Evolutionary conservation across 2,888 invertebrate species (phyloP).

Genomic region (Argynnis bischoffii): DNA sequence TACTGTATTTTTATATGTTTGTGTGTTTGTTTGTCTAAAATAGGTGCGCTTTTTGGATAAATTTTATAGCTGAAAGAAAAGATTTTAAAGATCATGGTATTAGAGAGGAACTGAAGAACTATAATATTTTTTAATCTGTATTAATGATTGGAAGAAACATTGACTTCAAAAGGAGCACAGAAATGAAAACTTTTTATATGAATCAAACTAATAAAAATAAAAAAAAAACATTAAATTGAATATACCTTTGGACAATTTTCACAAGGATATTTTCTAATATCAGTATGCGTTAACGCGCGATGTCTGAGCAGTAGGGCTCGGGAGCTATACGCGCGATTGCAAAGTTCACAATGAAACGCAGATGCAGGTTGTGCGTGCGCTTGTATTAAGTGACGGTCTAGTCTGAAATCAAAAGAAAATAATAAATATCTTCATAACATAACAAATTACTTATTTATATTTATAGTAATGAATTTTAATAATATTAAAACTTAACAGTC

Average conservation of each 20-base stretch:
- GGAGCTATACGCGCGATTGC: constrained; percentile 91
- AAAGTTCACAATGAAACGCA: constrained; percentile 92
- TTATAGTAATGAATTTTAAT: not conserved
- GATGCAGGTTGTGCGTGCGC: constrained; percentile 90
- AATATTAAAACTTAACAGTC: too few species aligned
- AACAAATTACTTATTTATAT: not conserved
- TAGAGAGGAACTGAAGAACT: too few species aligned
- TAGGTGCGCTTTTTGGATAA: too few species aligned
- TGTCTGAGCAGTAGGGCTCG: constrained; percentile 91
- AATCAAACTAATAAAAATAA: not conserved
- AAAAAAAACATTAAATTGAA: constrained; percentile 5
- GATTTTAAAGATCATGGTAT: too few species aligned
- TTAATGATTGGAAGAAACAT: too few species aligned
- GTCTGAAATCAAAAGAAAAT: constrained; percentile 80
- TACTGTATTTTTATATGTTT: too few species aligned
- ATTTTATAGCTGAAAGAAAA: too few species aligned
- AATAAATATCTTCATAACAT: not conserved
- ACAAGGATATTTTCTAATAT: constrained; percentile 93
- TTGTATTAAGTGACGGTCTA: constrained; percentile 91
- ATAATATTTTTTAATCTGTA: too few species aligned
- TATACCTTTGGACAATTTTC: constrained; percentile 93
- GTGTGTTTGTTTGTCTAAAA: too few species aligned
- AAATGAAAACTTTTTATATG: not conserved
- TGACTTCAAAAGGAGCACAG: too few species aligned
- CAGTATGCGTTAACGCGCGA: constrained; percentile 90